Base-by-base conservation (phyloP, 2,113 vertebrate genomes). In the Corythoichthys haematopterus region DNA sequence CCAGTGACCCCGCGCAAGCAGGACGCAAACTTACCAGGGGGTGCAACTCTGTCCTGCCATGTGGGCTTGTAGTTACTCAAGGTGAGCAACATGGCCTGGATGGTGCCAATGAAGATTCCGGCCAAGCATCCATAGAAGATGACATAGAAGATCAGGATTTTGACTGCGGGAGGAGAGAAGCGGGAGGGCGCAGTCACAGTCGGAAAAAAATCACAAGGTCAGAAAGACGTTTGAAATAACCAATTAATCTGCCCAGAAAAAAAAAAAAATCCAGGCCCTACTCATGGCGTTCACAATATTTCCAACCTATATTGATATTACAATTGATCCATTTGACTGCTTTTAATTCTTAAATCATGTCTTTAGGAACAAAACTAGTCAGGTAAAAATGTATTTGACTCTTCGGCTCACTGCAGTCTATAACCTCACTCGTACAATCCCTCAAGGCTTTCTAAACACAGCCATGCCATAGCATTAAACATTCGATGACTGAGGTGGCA, bases 91-190 rank as follows among this genome's bases (percentile, higher is more conserved):
- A 98, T 72, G 73, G 95, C 94, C 59, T 98, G 96, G 85, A 99
- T 98, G 90, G 97, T 99, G 69, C 97, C 97, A 0, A 98, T 92
- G 88, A 99, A 99, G 87, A 99, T 93, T 59, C 94, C 97, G 0
- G 96, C 96, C 88, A 99, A 90, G 84, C 90, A 96, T n/a, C 94
- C 94, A 0, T 98, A 99, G 88, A 98, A 99, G 69, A 98, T 84
- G 50, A 96, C 10, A 59, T 98, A 99, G 91, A 99, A 99, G 20
- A 94, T 69, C 0, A 94, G 68, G 83, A 99, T 98, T 87, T 98
- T 99, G 85, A 95, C 97, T 99, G 87, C 9, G 47, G 36, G 63
- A 66, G 43, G 1, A 60, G 9, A 37, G 6, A 20, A 6, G 67
- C 35, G 56, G 4, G 43, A n/a, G 1, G 8, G 62, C 12, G 56